phyloP scores from a whole-genome alignment of 2,888 invertebrate species.

The Hemithea aestivaria region DNA sequence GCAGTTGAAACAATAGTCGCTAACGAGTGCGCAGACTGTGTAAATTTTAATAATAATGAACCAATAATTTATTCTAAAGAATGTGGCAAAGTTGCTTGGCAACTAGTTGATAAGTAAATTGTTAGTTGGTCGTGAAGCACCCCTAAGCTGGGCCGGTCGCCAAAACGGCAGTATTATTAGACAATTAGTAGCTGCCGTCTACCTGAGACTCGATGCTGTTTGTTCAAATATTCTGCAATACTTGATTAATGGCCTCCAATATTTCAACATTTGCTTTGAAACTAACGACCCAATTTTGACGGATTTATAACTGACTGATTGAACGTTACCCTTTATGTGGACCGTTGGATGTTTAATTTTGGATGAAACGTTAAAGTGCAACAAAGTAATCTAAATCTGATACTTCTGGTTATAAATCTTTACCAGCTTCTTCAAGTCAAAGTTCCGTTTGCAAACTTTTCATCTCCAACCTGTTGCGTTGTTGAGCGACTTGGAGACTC shows the following conservation, averaged over 20 bases:
- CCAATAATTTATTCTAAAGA: slow-evolving; percentile 12
- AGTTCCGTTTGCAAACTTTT: no score
- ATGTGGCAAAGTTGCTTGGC: slow-evolving; percentile 8
- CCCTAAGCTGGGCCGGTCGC: slow-evolving; percentile 57
- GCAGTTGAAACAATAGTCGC: slow-evolving; percentile 20
- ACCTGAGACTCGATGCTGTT: slow-evolving; percentile 43
- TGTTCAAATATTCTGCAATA: slow-evolving; percentile 18
- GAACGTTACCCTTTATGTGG: no score
- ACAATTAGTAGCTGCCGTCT: slow-evolving; percentile 59
- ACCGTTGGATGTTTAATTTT: no score
- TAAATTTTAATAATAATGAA: slow-evolving; percentile 18
- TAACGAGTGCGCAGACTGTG: slow-evolving; percentile 13
- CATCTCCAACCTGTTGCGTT: no score
- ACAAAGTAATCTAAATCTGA: no score
- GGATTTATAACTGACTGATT: slow-evolving; percentile 1
- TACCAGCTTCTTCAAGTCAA: no score
- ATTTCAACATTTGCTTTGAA: slow-evolving; percentile 16
- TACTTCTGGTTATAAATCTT: no score
- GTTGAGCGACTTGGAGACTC: no score
- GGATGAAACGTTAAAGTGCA: no score
- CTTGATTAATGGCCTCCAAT: slow-evolving; percentile 32
- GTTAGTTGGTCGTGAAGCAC: slow-evolving; percentile 40
- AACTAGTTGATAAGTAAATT: slow-evolving; percentile 23
- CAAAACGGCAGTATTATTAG: slow-evolving; percentile 72
- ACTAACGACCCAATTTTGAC: slow-evolving; percentile 1